Base-by-base conservation (phyloP, 2,888 invertebrate genomes). In the Leptinotarsa tumamoca region DNA sequence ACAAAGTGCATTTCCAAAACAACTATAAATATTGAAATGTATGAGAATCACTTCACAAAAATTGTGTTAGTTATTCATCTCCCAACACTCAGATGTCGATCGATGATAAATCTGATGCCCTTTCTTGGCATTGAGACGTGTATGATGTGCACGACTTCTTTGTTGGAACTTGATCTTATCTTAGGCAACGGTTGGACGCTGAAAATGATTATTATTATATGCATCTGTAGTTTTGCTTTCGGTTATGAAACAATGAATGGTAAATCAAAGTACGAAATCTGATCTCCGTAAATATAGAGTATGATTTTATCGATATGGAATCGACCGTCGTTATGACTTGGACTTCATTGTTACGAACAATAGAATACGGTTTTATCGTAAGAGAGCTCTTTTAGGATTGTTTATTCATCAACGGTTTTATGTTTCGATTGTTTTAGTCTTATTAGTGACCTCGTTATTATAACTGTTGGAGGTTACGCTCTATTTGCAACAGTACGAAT, bases 61-160 rank as follows among this genome's bases (percentile, higher is more conserved):
- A 33, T 33, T 33, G 33, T 33, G 10, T 33, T 2, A 33, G 10
- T 10, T 33, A 10, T 10, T 33, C 10, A 33, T 33, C 33, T 33
- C 33, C 33, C 33, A 10, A 10, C 33, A 7, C 33, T 33, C 33
- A 33, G 7, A 58, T 23, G 3, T 58, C 23, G 58, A 33, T 63
- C 43, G n/a, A 63, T 63, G 13, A 33, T 63, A 10, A 33, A 17
- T 43, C 33, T 18, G 33, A 33, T 63, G 33, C 63, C 27, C 33
- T 63, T 63, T 63, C 7, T 18, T 63, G 27, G 33, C 27, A 10
- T n/a, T 33, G 7, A 33, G n/a, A 74, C 73, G 72, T 68, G 72
- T 76, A 66, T 75, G 76, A 77, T 73, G 70, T 67, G 68, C 76
- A 79, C 75, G 76, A 77, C 67, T 78, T 73, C 74, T 78, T 78